phyloP scores from a whole-genome alignment of 1,140 invertebrate species.

The Aphelinus atriplicis region DNA sequence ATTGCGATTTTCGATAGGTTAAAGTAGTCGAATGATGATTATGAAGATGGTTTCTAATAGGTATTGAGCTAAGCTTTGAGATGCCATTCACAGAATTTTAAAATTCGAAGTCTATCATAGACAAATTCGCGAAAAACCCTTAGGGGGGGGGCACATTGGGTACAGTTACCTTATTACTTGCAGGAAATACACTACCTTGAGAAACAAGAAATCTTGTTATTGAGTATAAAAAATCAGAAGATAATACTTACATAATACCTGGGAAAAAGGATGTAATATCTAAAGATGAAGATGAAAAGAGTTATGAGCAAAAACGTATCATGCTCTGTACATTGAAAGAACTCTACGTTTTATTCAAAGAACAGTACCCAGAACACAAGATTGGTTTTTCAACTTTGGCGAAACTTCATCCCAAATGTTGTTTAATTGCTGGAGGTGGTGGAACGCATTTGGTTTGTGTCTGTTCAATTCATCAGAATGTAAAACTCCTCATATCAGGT shows the following conservation, averaged over 20 bases:
- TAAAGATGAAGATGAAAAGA: background rate
- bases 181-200: too few species aligned
- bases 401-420: conserved; percentile 28
- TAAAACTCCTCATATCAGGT: background rate
- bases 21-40: too few species aligned
- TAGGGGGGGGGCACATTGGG: too few species aligned
- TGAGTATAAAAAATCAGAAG: background rate
- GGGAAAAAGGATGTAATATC: background rate
- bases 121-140: too few species aligned
- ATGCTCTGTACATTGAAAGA: conserved; percentile 38
- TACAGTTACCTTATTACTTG: too few species aligned
- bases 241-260: background rate
- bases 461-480: background rate
- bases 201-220: too few species aligned
- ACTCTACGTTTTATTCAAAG: conserved; percentile 30
- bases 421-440: conserved; percentile 23
- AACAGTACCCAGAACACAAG: conserved; percentile 25
- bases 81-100: too few species aligned
- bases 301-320: conserved; percentile 33
- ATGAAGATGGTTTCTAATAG: too few species aligned
- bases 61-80: too few species aligned
- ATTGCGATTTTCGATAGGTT: too few species aligned
- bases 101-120: too few species aligned
- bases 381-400: conserved; percentile 38
- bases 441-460: conserved; percentile 35